A percentile compares a stretch with the other conserved stretches of the same genome.
Evolutionary conservation across 2,113 vertebrate species (phyloP).

Genomic region (Haliaeetus leucogaster): DNA sequence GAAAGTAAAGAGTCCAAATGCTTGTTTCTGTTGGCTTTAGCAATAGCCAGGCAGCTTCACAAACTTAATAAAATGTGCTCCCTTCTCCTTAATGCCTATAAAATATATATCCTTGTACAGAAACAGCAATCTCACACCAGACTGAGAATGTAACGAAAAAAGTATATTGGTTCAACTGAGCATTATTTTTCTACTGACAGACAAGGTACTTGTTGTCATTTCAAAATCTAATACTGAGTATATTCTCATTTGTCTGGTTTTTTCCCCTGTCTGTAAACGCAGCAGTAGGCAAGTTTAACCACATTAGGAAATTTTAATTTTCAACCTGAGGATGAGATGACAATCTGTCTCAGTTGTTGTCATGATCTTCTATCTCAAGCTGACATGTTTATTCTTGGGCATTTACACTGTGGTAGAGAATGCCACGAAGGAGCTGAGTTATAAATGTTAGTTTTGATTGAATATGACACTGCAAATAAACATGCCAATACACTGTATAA

Average conservation of each 20-base stretch:
- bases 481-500: not conserved
- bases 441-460: conserved; percentile 61
- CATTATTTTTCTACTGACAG: conserved; percentile 4
- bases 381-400: conserved; percentile 58
- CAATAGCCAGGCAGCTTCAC: not conserved
- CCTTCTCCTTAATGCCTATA: not conserved
- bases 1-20: not conserved
- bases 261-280: not conserved
- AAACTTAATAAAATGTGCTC: not conserved
- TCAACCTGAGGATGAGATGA: conserved; percentile 33
- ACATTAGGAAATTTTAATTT: conserved; percentile 42
- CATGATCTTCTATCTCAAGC: conserved; percentile 31
- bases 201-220: not conserved
- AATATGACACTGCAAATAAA: conserved; percentile 67
- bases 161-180: not conserved
- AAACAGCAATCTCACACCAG: not conserved
- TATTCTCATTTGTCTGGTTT: not conserved
- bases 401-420: conserved; percentile 38
- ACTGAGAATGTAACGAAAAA: not conserved
- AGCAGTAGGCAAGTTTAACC: conserved; percentile 12
- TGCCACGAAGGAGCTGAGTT: conserved; percentile 4
- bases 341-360: conserved; percentile 11
- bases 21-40: not conserved
- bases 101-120: not conserved
- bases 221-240: not conserved